Conservation (phyloP, 2,797 vertebrate species). For the Epinephelus malabaricus region DNA sequence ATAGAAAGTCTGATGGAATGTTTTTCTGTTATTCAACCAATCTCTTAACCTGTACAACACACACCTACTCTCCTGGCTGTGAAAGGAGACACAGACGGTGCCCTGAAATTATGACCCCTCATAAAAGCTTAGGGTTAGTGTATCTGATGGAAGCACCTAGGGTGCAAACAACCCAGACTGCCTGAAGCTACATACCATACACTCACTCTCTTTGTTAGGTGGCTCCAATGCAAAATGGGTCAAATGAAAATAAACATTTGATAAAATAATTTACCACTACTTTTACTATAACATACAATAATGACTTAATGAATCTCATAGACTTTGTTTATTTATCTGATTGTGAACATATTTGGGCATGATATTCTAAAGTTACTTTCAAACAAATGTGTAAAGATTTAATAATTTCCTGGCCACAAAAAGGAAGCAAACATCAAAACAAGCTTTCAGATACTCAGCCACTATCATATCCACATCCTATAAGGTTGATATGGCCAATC, state of each 20-base stretch:
- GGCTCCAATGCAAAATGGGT: slow-evolving; percentile 8
- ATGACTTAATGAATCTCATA: neutral
- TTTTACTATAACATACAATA: neutral
- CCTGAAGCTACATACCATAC: slow-evolving; percentile 22
- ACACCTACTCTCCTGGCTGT: slow-evolving; percentile 5
- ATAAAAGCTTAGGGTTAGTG: slow-evolving; percentile 42
- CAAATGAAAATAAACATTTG: neutral
- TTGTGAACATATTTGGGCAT: neutral
- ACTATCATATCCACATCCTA: too few relatives aligned
- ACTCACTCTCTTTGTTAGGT: neutral
- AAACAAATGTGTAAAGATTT: neutral
- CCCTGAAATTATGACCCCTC: slow-evolving; percentile 34
- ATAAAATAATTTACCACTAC: too few relatives aligned
- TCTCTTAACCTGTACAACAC: slow-evolving; percentile 23
- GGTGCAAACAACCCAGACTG: slow-evolving; percentile 19
- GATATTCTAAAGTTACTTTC: neutral
- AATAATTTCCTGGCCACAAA: neutral
- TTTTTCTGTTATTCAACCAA: slow-evolving; percentile 32
- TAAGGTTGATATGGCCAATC: neutral
- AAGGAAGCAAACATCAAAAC: neutral
- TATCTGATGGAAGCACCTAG: slow-evolving; percentile 25
- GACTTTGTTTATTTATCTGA: neutral
- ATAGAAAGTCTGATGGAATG: slow-evolving; percentile 53
- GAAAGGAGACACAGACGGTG: slow-evolving; percentile 23
- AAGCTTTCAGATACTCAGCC: neutral